Base-by-base conservation (phyloP, 2,888 invertebrate species). In the Andricus quercusramuli region DNA sequence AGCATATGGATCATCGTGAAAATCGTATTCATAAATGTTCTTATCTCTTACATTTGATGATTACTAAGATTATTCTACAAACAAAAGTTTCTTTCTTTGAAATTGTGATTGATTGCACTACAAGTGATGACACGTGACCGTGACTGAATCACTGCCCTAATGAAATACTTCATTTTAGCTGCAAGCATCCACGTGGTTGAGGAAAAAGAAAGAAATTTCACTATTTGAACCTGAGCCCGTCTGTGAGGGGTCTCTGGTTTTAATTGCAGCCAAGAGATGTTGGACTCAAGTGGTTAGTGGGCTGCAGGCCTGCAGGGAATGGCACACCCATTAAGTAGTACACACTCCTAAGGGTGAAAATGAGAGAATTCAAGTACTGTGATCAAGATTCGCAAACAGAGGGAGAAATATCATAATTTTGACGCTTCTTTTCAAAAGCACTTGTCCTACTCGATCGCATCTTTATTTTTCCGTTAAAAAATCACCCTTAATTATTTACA, bases 331-430 rank as follows among this genome's bases (percentile, higher is more conserved):
- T 74, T 74, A 74, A 74, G 32, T 74, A 51, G 32, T 59, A 59
- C 56, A 74, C 56, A 59, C 56, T 37, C 74, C 37, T n/a, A 59
- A 79, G 79, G 62, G 79, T 79, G 65, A 64, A 79, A 79, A 79
- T 64, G 79, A 41, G 79, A 76, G 51, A 74, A 65, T 41, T 79
- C 65, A 79, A 79, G 66, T 79, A 74, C 47, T 15, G 15, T 29
- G 74, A 29, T 74, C 56, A 29, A 74, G 51, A 20, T 74, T 74
- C 29, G 6, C 74, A 51, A 9, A 51, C 51, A 74, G 29, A 74
- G 47, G 9, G 20, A 5, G 44, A 51, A 70, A 51, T 25, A 51
- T 70, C 17, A 9, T 6, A 20, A 74, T 74, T 74, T 51, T 74
- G 51, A 51, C 56, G n/a, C 47, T 74, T 70, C n/a, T 32, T 74